phyloP scores from a whole-genome alignment of 2,797 vertebrate species.

The Crocidura indochinensis region DNA sequence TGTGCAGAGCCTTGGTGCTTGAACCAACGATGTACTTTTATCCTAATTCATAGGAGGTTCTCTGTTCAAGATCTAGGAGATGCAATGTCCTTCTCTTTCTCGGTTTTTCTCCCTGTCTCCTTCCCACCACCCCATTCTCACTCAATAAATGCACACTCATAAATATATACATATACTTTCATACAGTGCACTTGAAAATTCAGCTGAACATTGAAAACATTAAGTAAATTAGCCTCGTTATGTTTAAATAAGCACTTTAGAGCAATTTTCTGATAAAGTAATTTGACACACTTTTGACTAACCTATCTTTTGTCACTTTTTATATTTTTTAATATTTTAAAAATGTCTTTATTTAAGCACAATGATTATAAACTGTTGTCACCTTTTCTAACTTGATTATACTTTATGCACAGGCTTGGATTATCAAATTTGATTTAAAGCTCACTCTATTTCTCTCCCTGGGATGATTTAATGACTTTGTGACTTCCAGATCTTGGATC shows the following conservation, averaged over 20 bases:
- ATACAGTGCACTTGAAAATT: conserved; percentile 9
- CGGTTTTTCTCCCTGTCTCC: background rate
- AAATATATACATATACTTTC: background rate
- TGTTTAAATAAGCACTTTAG: conserved; percentile 35
- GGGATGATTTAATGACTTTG: conserved; percentile 56
- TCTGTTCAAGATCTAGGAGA: background rate
- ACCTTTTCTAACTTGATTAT: conserved; percentile 41
- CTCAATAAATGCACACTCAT: background rate
- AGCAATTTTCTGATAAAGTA: conserved; percentile 69
- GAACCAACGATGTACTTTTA: conserved; percentile 48
- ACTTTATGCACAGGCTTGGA: conserved; percentile 60
- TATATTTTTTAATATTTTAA: conserved; percentile 29
- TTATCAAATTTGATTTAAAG: conserved; percentile 61
- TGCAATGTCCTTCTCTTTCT: background rate
- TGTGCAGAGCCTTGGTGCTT: conserved; percentile 19
- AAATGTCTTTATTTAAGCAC: too few species aligned
- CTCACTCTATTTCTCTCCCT: conserved; percentile 31
- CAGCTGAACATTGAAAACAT: background rate
- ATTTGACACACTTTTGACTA: conserved; percentile 61
- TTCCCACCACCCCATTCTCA: background rate
- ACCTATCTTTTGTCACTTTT: conserved; percentile 59
- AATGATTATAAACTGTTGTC: too few species aligned
- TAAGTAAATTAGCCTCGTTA: background rate
- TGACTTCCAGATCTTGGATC: conserved; percentile 41
- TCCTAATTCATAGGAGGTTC: conserved; percentile 8